Base-by-base conservation (phyloP, 2,888 invertebrate genomes). In the Liodrosophila aerea region DNA sequence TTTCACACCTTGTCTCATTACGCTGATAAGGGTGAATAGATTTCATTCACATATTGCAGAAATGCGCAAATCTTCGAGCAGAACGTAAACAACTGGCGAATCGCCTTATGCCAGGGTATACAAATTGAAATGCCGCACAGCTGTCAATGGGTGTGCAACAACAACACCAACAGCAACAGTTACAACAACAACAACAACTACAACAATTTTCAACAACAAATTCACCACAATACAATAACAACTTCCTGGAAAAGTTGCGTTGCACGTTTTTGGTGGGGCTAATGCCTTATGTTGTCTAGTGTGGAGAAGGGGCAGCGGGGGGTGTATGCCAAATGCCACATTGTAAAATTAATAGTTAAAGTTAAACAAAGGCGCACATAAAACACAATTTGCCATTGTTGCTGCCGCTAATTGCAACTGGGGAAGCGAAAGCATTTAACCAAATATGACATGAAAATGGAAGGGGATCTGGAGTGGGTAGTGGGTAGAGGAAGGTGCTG, bases 191-290 rank as follows among this genome's bases (percentile, higher is more conserved):
- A 22, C 16, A 60, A 60, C 43, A 44, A 43, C 16, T 22, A 39
- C 4, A 39, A 40, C 60, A 56, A 62, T 51, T 18, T 29, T 39
- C 52, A 16, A 39, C 4, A 39, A 40, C 60, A 56, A 75, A 62
- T 51, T 18, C 30, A 43, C 52, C 29, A 41, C 61, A 56, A 53
- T 41, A 18, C 11, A 56, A 62, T 63, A 78, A 73, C 66, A 83
- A 77, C 73, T 78, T 78, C 77, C 77, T 78, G 77, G 76, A 83
- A 83, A 83, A 70, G 60, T 80, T 70, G 60, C 33, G 59, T 44
- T 60, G 45, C 64, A 68, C 67, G 67, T 67, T 63, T 61, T 22
- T 33, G 34, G n/a, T 22, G 44, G 51, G 47, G 47, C 49, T 31
- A 43, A 37, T 54, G 33, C 51, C 62, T 52, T 44, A 47, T 56